Conservation (phyloP, 2,113 vertebrate species). For the Desmodus rotundus region DNA sequence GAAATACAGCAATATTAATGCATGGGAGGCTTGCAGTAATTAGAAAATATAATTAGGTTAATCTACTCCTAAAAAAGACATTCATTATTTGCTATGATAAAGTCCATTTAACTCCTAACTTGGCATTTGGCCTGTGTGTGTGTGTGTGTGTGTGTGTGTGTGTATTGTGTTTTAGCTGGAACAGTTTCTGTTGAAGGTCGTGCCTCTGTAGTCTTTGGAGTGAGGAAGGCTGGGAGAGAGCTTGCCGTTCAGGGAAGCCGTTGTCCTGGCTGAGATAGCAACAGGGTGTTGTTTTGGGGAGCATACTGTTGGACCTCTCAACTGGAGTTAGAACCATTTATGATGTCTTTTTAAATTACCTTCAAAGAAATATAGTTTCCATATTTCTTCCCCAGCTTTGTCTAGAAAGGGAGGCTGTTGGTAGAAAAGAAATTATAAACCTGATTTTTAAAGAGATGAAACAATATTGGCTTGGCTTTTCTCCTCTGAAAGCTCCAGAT, state of each 20-base stretch:
- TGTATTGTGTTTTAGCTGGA: neutral
- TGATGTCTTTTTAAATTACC: neutral
- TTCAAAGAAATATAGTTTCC: conserved; percentile 11
- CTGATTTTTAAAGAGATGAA: conserved; percentile 27
- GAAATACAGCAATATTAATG: conserved; percentile 55
- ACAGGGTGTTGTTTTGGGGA: neutral
- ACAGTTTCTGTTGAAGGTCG: neutral
- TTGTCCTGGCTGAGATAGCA: neutral
- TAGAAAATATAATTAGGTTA: conserved; percentile 54
- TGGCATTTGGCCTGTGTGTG: conserved; percentile 19
- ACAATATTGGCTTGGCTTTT: conserved; percentile 2
- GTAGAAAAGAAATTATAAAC: conserved; percentile 23
- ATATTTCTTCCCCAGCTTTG: neutral
- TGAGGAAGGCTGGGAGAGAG: neutral
- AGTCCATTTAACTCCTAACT: conserved; percentile 39
- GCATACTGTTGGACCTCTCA: neutral
- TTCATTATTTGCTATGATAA: conserved; percentile 47
- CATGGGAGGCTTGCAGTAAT: conserved; percentile 42
- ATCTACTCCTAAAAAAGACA: conserved; percentile 47
- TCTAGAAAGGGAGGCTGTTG: neutral
- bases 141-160: neutral
- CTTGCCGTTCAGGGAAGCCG: neutral
- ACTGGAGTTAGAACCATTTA: neutral
- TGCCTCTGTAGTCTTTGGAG: neutral
- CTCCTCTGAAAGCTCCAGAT: neutral